Base-by-base conservation (phyloP, 2,888 invertebrate species). In the Xestia c-nigrum region DNA sequence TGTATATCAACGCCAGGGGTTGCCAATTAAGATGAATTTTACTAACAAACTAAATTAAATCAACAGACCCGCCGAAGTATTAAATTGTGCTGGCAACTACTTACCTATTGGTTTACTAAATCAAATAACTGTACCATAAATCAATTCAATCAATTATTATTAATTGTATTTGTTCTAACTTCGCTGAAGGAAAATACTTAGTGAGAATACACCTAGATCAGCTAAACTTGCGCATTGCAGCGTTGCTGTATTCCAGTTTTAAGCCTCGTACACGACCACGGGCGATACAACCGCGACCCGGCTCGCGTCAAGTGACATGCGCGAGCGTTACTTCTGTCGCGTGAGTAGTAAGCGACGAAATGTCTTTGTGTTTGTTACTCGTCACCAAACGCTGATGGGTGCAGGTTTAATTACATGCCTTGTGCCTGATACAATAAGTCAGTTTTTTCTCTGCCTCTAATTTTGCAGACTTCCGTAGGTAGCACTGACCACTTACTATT, bases 101-200 rank as follows among this genome's bases (percentile, higher is more conserved):
- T 68, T 55, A 61, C 21, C 46, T 55, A 16, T 68, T 69, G 52
- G 52, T 19, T 69, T 24, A 63, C 5, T 38, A 77, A 77, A 47
- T 47, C 43, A 69, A 69, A 77, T 63, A 63, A 14, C 46, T 46
- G 61, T 63, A 40, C 24, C n/a, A 38, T 47, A 31, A 77, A 76
- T 52, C 31, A 59, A 66, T 61, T 38, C 7, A 76, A 68, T 63
- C 7, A 61, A 61, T 77, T 66, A 50, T 43, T 19, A 21, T 12
- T 66, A 46, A 66, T 76, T 46, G 14, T 67, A 76, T 76, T 67
- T 76, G 61, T 16, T 67, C n/a, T 67, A 61, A 38, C 31, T 76
- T 76, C 7, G 63, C 21, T 47, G 24, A 57, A 65, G 24, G 38
- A 52, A 72, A 63, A 43, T 31, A 24, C 57, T 59, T 7, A 52